Percentiles rank a stretch among this genome's conserved stretches.
Evolutionary conservation across 2,113 vertebrate species (phyloP).

Genomic region (Excalfactoria chinensis): DNA sequence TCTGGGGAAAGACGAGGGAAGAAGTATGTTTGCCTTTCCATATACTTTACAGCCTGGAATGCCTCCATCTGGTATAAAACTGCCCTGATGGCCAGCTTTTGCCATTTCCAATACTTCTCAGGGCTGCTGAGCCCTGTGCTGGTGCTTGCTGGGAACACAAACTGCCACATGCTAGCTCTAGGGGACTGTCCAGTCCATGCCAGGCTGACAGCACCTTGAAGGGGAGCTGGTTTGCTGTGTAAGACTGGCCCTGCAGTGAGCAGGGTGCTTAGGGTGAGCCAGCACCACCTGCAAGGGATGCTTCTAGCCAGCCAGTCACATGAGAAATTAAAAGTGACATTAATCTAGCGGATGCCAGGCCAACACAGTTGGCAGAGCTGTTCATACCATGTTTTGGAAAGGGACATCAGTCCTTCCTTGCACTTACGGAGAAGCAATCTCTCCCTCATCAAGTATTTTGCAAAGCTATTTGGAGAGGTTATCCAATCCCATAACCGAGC

Average conservation of each 20-base stretch:
- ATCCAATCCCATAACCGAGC: background rate
- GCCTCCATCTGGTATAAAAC: background rate
- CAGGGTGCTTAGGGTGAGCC: background rate
- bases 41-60: background rate
- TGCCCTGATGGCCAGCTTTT: background rate
- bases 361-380: background rate
- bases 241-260: background rate
- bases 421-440: background rate
- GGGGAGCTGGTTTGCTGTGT: background rate
- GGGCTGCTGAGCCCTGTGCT: background rate
- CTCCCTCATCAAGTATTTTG: background rate
- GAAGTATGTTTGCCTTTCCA: background rate
- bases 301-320: background rate
- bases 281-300: background rate
- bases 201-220: conserved; percentile 15
- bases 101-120: background rate
- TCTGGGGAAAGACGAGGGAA: background rate
- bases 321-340: conserved; percentile 1
- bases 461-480: background rate
- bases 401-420: background rate
- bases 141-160: background rate
- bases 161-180: background rate
- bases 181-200: background rate
- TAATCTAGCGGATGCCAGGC: background rate
- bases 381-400: background rate